Evolutionary conservation across 2,888 invertebrate species (phyloP).

Genomic region (Torymus texanus): DNA sequence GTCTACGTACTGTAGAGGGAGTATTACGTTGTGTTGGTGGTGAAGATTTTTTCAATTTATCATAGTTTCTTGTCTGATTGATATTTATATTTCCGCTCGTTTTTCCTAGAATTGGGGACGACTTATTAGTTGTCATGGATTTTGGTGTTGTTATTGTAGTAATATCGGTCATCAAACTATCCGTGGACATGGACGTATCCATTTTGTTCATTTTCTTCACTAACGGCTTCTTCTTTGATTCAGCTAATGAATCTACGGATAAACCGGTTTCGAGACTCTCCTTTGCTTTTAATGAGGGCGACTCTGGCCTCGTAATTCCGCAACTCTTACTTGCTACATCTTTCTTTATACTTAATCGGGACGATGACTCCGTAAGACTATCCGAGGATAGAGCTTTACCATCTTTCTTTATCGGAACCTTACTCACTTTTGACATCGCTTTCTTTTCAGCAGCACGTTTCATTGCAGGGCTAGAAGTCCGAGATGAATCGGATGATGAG

Average conservation of each 20-base stretch:
- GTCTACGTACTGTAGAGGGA: slow-evolving; percentile 57
- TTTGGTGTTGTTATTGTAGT: slow-evolving; percentile 66
- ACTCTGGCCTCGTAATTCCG: slow-evolving; percentile 73
- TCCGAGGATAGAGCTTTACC: slow-evolving; percentile 76
- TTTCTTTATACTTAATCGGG: slow-evolving; percentile 42
- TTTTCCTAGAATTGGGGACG: slow-evolving; percentile 68
- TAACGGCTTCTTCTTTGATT: slow-evolving; percentile 64
- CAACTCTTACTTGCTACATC: slow-evolving; percentile 69
- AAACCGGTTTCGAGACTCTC: slow-evolving; percentile 67
- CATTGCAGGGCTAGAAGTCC: slow-evolving; percentile 82
- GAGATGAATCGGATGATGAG: slow-evolving; percentile 82
- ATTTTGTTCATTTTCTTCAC: slow-evolving; percentile 66
- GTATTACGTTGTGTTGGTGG: slow-evolving; percentile 64
- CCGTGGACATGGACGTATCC: slow-evolving; percentile 74
- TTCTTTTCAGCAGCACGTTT: slow-evolving; percentile 73
- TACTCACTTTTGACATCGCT: slow-evolving; percentile 64
- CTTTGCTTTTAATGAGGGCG: slow-evolving; percentile 70
- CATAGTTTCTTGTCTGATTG: slow-evolving; percentile 63
- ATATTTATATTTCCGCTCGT: slow-evolving; percentile 34
- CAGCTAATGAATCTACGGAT: slow-evolving; percentile 72
- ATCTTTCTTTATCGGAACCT: slow-evolving; percentile 70
- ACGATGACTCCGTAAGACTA: slow-evolving; percentile 70
- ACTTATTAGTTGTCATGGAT: slow-evolving; percentile 67
- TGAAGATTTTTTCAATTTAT: slow-evolving; percentile 68
- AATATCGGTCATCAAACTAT: slow-evolving; percentile 72